These are phyloP conservation scores for Furnarius figulus DNA, from an alignment of 2,113 vertebrate genomes.

Conservation along the genomic window DNA sequence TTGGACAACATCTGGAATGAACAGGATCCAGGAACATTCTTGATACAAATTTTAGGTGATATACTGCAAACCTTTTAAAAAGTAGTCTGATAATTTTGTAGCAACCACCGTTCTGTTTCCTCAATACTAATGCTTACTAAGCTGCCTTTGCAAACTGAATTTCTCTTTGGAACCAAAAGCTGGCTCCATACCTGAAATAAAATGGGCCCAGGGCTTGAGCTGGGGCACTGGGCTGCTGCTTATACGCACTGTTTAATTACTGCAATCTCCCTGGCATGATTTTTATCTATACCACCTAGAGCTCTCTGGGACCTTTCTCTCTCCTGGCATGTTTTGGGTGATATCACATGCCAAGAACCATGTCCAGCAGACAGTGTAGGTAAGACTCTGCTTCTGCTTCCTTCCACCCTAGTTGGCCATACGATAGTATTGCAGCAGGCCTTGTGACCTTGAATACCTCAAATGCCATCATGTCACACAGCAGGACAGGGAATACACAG, in stretches of 20 bases:
- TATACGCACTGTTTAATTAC: background rate
- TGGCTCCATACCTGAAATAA: background rate
- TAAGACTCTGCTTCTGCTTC: background rate
- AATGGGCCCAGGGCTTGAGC: background rate
- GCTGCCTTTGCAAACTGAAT: background rate
- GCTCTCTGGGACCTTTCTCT: background rate
- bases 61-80: background rate
- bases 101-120: background rate
- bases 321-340: background rate
- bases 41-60: background rate
- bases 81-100: background rate
- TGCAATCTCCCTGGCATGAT: background rate
- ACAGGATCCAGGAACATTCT: background rate
- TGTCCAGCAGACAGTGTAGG: background rate
- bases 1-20: background rate
- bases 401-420: fast-evolving
- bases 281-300: background rate
- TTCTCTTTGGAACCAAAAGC: background rate
- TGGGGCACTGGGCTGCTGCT: background rate
- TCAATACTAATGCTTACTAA: background rate
- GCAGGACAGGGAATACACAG: background rate
- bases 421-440: background rate
- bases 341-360: background rate
- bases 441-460: background rate
- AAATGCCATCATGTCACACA: background rate